phyloP scores from a whole-genome alignment of 2,888 invertebrate genomes.

The Helleia helle region DNA sequence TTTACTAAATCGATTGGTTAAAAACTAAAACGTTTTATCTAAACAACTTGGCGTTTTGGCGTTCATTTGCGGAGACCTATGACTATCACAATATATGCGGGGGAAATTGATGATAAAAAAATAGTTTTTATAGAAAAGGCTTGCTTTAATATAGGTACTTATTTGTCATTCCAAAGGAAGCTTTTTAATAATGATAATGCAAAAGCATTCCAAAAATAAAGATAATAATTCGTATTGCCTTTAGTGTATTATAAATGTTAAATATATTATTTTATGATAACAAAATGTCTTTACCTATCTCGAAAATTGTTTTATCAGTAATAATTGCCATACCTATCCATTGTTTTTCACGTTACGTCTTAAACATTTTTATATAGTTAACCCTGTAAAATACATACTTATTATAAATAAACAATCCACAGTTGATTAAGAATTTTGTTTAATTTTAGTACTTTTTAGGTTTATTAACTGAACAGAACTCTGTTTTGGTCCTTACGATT shows the following conservation, averaged over 20 bases:
- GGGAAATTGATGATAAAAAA: too few relatives aligned
- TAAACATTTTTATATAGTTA: conserved; percentile 65
- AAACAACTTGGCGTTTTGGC: too few relatives aligned
- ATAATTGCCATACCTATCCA: conserved; percentile 38
- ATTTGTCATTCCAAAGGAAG: too few relatives aligned
- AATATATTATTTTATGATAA: conserved; percentile 1
- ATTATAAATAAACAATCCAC: conserved; percentile 64
- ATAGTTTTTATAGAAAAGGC: too few relatives aligned
- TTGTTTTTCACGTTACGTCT: conserved; percentile 63
- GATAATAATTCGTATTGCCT: neutral
- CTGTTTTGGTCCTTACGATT: too few relatives aligned
- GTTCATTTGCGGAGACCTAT: too few relatives aligned
- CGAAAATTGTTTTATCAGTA: neutral
- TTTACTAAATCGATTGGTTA: too few relatives aligned
- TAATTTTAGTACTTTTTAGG: too few relatives aligned
- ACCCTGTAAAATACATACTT: conserved; percentile 32
- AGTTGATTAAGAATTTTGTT: conserved; percentile 25
- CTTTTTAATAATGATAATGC: neutral
- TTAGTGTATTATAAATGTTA: neutral
- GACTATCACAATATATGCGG: too few relatives aligned
- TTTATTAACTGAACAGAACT: too few relatives aligned
- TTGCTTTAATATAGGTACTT: too few relatives aligned
- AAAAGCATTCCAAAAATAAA: neutral
- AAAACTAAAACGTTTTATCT: too few relatives aligned
- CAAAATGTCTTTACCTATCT: neutral